Conservation (phyloP, 2,888 invertebrate genomes). For the Xestia xanthographa region DNA sequence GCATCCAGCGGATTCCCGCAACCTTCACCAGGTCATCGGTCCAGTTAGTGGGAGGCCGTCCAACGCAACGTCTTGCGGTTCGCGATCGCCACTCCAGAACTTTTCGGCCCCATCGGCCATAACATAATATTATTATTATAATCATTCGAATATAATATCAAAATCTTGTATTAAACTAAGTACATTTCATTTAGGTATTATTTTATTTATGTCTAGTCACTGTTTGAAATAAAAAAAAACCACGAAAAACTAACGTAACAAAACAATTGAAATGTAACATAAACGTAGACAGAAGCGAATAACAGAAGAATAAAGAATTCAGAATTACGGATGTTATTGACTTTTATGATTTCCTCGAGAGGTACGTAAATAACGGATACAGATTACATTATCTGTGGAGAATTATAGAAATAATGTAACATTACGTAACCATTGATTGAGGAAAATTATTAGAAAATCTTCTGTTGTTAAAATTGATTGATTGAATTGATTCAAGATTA, state of each 20-base stretch:
- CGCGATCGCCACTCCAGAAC: no score
- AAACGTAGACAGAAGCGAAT: slow-evolving; percentile 47
- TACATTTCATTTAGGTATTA: not conserved
- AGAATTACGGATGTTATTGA: slow-evolving; percentile 60
- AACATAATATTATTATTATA: no score
- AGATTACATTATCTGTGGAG: slow-evolving; percentile 46
- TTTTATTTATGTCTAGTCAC: not conserved
- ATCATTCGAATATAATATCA: no score
- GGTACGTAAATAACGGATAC: slow-evolving; percentile 49
- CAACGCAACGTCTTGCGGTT: no score
- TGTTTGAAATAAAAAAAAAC: not conserved
- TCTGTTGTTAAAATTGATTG: slow-evolving; percentile 26
- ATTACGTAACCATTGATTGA: slow-evolving; percentile 20
- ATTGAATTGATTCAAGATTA: slow-evolving; percentile 17
- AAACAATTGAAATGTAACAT: slow-evolving; percentile 19
- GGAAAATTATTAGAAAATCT: slow-evolving; percentile 27
- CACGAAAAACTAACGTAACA: not conserved
- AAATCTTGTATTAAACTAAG: not conserved
- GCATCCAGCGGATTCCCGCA: no score
- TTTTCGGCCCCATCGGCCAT: no score
- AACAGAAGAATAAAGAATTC: slow-evolving; percentile 54
- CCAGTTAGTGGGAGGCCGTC: no score
- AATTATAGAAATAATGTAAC: slow-evolving; percentile 48
- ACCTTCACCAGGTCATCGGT: no score
- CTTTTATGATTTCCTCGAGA: slow-evolving; percentile 63